Evolutionary conservation across 2,888 invertebrate genomes (phyloP).

Genomic region (Hemaris fuciformis): DNA sequence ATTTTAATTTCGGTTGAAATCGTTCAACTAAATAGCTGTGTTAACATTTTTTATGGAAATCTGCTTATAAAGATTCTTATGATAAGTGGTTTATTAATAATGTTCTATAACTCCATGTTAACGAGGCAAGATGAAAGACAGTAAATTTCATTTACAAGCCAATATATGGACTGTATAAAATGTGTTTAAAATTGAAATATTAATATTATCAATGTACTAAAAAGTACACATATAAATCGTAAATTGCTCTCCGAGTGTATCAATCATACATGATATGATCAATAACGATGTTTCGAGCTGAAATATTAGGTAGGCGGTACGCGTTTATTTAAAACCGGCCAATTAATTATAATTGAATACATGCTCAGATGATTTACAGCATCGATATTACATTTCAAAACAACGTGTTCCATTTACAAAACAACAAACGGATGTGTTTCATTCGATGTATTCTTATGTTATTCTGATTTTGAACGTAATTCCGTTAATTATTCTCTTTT

Average conservation of each 20-base stretch:
- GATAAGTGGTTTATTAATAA: too few species aligned
- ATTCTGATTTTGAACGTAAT: not conserved
- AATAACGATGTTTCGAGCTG: slow-evolving; percentile 1
- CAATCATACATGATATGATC: not conserved
- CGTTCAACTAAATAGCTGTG: not conserved
- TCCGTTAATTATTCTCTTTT: not conserved
- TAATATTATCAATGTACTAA: not conserved
- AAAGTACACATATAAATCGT: not conserved
- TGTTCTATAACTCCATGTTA: too few species aligned
- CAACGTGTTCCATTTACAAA: not conserved
- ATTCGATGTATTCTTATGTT: not conserved
- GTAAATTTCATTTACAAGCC: too few species aligned
- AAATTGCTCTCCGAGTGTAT: not conserved
- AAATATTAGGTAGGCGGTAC: not conserved
- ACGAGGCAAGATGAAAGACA: too few species aligned
- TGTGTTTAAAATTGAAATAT: not conserved
- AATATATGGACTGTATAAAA: too few species aligned
- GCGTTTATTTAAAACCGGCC: not conserved
- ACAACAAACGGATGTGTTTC: not conserved
- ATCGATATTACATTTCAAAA: not conserved
- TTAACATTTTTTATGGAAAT: not conserved
- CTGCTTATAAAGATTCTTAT: not conserved
- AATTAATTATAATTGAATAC: slow-evolving; percentile 2
- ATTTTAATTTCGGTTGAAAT: not conserved
- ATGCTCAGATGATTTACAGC: not conserved